Evolutionary conservation across 2,797 vertebrate species (phyloP).

Genomic region (Enteromius unitaeniatus): DNA sequence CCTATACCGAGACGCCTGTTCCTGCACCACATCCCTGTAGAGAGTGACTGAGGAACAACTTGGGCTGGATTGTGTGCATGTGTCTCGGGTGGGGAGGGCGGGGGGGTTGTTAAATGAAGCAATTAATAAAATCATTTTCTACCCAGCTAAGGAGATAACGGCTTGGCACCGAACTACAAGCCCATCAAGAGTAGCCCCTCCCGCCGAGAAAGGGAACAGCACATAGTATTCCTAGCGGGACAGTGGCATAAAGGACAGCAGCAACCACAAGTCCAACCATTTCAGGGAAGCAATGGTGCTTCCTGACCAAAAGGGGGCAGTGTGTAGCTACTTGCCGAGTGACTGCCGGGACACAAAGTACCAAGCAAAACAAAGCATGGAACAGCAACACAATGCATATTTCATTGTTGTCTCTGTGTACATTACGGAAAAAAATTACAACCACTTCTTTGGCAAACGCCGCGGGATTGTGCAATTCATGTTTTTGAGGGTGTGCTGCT

Average conservation of each 20-base stretch:
- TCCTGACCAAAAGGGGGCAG: conserved; percentile 79
- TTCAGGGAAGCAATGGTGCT: not conserved
- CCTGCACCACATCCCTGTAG: conserved; percentile 67
- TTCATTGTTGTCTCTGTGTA: conserved; percentile 53
- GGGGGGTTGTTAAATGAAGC: conserved; percentile 80
- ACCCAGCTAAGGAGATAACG: conserved; percentile 85
- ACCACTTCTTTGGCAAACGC: conserved; percentile 37
- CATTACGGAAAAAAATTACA: conserved; percentile 3
- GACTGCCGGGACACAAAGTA: conserved; percentile 57
- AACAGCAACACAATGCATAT: conserved; percentile 51
- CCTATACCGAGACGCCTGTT: conserved; percentile 72
- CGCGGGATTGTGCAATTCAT: not conserved
- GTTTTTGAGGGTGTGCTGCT: not conserved
- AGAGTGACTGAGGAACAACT: conserved; percentile 40
- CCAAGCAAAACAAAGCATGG: conserved; percentile 52
- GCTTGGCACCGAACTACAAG: conserved; percentile 79
- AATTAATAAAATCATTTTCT: conserved; percentile 89
- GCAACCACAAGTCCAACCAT: conserved; percentile 27
- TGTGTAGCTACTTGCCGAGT: conserved; percentile 69
- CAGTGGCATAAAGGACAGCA: conserved; percentile 47
- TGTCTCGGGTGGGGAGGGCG: conserved; percentile 60
- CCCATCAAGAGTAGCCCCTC: conserved; percentile 73
- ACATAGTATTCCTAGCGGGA: conserved; percentile 66
- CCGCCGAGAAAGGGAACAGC: conserved; percentile 57
- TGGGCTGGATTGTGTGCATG: conserved; percentile 46